phyloP scores from a whole-genome alignment of 2,888 invertebrate species.

The Diplolepis rosae region DNA sequence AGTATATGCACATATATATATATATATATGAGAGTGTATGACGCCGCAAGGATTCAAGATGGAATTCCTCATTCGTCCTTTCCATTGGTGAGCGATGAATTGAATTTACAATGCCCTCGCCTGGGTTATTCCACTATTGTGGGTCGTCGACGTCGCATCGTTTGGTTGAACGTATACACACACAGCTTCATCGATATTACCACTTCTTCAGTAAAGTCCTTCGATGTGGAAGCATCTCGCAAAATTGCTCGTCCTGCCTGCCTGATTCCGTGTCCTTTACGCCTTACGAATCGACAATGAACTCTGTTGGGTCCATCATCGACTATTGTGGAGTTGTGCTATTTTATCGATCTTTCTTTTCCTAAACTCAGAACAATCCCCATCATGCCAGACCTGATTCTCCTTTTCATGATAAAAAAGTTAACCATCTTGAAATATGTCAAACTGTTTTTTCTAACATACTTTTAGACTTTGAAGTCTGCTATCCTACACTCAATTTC shows the following conservation, averaged over 20 bases:
- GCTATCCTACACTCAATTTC: too few relatives aligned
- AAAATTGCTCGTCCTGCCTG: conserved; percentile 37
- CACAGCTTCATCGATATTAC: conserved; percentile 37
- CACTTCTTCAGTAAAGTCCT: conserved; percentile 20
- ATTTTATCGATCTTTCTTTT: neutral
- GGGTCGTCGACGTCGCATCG: neutral
- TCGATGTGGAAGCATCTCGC: conserved; percentile 34
- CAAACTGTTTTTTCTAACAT: too few relatives aligned
- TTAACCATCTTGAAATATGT: too few relatives aligned
- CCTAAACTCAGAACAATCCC: neutral
- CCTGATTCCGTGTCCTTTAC: conserved; percentile 39
- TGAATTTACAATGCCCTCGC: conserved; percentile 25
- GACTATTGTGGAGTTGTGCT: conserved; percentile 31
- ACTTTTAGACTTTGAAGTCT: too few relatives aligned
- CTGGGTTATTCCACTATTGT: conserved; percentile 14
- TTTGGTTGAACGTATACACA: conserved; percentile 32
- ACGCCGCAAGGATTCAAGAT: neutral
- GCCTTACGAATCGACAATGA: conserved; percentile 43
- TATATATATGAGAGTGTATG: conserved; percentile 11
- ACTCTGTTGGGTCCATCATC: conserved; percentile 33
- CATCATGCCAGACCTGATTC: too few relatives aligned
- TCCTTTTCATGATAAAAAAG: too few relatives aligned
- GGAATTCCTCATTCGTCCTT: conserved; percentile 14
- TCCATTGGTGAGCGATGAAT: conserved; percentile 18
- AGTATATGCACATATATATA: neutral